A percentile compares a stretch with the other conserved stretches of the same genome.
phyloP scores from a whole-genome alignment of 2,797 vertebrate genomes.

The Coendou prehensilis region DNA sequence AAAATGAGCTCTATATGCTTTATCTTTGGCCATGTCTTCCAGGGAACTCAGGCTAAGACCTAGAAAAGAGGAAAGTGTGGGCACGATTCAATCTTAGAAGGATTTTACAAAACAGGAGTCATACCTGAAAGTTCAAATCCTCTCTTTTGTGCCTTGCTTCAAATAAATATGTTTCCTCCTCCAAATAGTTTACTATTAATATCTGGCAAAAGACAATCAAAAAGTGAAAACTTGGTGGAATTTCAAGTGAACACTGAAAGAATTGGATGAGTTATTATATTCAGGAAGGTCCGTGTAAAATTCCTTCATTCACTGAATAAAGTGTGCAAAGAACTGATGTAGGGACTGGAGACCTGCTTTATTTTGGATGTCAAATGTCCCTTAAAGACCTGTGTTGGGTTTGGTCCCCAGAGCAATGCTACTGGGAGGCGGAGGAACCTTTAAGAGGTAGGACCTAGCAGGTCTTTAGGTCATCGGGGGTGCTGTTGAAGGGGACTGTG shows the following conservation, averaged over 20 bases:
- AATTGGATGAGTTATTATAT: neutral
- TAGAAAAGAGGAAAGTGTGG: neutral
- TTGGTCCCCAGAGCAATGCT: neutral
- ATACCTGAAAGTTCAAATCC: neutral
- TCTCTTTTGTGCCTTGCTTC: neutral
- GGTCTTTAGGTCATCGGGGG: neutral
- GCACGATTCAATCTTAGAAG: neutral
- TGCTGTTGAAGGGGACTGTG: neutral
- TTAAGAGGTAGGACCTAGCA: neutral
- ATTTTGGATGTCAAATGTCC: neutral
- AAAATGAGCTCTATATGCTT: neutral
- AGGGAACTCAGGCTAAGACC: neutral
- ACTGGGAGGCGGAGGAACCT: neutral
- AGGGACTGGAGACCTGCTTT: neutral
- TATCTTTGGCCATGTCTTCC: constrained; percentile 13
- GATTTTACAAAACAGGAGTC: neutral
- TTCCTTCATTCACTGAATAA: neutral
- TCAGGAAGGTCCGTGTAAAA: constrained; percentile 4
- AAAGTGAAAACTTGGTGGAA: neutral
- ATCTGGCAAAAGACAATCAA: neutral
- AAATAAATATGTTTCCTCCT: neutral
- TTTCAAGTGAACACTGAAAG: constrained; percentile 19
- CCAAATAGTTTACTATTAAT: constrained; percentile 26
- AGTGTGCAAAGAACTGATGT: neutral
- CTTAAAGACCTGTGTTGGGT: neutral